phyloP scores from a whole-genome alignment of 2,113 vertebrate species.

The Rhagologus leucostigma region DNA sequence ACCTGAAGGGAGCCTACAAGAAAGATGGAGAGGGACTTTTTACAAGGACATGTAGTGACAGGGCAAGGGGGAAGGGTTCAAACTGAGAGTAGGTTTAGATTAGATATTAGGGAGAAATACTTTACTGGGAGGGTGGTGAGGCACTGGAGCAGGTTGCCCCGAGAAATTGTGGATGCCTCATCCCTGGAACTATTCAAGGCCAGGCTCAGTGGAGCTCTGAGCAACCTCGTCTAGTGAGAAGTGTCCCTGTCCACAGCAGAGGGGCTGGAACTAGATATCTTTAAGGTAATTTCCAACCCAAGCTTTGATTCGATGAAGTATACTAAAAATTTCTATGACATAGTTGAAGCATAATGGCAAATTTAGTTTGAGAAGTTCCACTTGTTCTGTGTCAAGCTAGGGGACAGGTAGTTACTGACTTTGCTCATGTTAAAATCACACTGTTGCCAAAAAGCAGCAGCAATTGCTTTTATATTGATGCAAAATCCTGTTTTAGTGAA shows the following conservation, averaged over 20 bases:
- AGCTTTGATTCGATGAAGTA: neutral
- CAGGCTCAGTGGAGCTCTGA: neutral
- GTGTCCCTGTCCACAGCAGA: neutral
- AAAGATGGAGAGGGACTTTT: neutral
- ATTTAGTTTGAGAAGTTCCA: neutral
- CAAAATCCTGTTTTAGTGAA: neutral
- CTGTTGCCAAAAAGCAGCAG: neutral
- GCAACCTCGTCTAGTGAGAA: neutral
- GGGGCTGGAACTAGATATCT: neutral
- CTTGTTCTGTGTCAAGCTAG: neutral
- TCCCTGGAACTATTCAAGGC: neutral
- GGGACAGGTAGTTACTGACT: neutral
- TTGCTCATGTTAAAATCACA: neutral
- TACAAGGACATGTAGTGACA: neutral
- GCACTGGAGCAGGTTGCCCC: neutral
- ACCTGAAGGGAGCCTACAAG: neutral
- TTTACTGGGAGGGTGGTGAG: neutral
- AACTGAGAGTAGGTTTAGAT: neutral
- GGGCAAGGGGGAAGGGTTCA: neutral
- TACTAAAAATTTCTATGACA: neutral
- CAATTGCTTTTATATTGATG: neutral
- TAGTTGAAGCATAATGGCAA: neutral
- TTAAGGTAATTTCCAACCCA: neutral
- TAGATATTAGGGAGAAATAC: neutral
- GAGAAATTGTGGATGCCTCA: neutral